A percentile compares a stretch with the other conserved stretches of the same genome.
Evolutionary conservation across 1,140 invertebrate species (phyloP).

Genomic region (Lycorma delicatula): DNA sequence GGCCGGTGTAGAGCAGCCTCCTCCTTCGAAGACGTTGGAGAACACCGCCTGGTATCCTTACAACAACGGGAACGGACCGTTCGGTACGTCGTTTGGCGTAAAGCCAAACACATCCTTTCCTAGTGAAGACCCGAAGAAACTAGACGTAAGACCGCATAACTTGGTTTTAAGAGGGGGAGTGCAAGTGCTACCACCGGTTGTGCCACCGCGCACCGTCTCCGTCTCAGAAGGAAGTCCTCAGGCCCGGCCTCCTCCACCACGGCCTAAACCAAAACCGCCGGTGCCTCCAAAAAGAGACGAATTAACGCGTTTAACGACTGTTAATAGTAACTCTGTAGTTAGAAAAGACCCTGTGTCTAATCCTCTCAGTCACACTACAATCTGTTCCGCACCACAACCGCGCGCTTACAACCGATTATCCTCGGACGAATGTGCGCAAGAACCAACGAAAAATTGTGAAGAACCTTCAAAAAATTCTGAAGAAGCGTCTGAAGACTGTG

Average conservation of each 20-base stretch:
- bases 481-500: background rate
- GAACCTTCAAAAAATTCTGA: background rate
- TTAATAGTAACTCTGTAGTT: constrained; percentile 7
- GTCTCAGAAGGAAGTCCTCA: background rate
- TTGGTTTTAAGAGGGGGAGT: constrained; percentile 18
- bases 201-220: constrained; percentile 17
- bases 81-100: constrained; percentile 7
- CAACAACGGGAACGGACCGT: constrained; percentile 20
- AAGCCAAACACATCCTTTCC: background rate
- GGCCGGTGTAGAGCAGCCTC: background rate
- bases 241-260: background rate
- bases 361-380: background rate
- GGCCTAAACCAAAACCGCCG: constrained; percentile 26
- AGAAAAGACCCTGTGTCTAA: constrained; percentile 11
- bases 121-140: background rate
- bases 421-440: background rate
- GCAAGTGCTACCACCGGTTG: constrained; percentile 23
- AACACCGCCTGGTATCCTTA: constrained; percentile 17
- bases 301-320: constrained; percentile 27
- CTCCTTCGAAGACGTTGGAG: constrained; percentile 11
- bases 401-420: background rate
- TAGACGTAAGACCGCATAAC: constrained; percentile 8
- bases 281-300: constrained; percentile 27
- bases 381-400: background rate
- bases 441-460: background rate